These are phyloP conservation scores for Rhinopomastus cyanomelas DNA, from an alignment of 2,113 vertebrate species.

Conservation along the genomic window DNA sequence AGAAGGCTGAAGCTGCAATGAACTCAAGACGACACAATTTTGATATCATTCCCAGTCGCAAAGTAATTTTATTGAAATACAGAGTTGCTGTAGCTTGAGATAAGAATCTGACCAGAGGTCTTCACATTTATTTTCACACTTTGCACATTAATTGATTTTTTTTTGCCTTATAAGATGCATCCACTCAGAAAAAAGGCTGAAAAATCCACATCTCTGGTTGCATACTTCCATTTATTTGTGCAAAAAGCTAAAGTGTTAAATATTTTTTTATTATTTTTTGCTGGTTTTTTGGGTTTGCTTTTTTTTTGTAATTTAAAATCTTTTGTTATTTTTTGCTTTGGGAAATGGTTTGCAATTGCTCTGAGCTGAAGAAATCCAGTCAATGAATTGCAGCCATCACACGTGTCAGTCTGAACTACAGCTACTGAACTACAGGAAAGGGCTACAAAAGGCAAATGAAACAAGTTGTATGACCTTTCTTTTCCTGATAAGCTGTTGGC, in stretches of 20 bases:
- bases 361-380: not conserved
- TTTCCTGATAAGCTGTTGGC: not conserved
- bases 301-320: too few species aligned
- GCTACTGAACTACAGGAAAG: not conserved
- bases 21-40: conserved; percentile 12
- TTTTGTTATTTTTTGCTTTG: not conserved
- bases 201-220: not conserved
- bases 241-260: not conserved
- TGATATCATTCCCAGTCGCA: not conserved
- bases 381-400: not conserved
- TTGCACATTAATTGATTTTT: not conserved
- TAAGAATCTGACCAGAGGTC: not conserved
- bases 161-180: not conserved
- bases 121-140: not conserved
- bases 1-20: too few species aligned
- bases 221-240: not conserved
- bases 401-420: not conserved
- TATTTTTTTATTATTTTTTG: too few species aligned
- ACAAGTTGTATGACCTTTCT: not conserved
- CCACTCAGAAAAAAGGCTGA: not conserved
- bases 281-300: too few species aligned
- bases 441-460: not conserved
- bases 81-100: not conserved
- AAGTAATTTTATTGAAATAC: conserved; percentile 20
- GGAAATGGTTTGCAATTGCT: not conserved